Conservation (phyloP, 1,140 invertebrate genomes). For the Drosophila sp. region DNA sequence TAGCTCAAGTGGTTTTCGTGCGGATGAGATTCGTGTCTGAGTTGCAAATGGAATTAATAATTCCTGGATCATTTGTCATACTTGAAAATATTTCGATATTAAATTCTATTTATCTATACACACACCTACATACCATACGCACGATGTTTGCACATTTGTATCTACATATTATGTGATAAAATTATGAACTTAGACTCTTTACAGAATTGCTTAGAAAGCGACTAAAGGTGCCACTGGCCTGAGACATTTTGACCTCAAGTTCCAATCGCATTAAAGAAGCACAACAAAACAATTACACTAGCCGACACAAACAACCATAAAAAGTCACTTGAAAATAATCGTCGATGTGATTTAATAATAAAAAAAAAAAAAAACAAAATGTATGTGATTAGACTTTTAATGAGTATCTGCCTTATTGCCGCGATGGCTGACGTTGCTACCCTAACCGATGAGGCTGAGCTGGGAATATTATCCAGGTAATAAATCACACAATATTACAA, state of each 20-base stretch:
- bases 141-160: neutral
- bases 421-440: slow-evolving; percentile 24
- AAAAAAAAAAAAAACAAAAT: slow-evolving; percentile 17
- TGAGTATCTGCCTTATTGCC: slow-evolving; percentile 37
- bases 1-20: slow-evolving; percentile 20
- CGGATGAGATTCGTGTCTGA: slow-evolving; percentile 31
- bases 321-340: slow-evolving; percentile 10
- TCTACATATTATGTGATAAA: neutral
- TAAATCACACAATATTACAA: slow-evolving; percentile 8
- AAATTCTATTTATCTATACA: slow-evolving; percentile 1
- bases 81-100: slow-evolving; percentile 23
- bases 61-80: slow-evolving; percentile 12
- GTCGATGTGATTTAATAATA: slow-evolving; percentile 23
- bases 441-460: slow-evolving; percentile 20
- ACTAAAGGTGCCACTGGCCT: slow-evolving; percentile 11
- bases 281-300: slow-evolving; percentile 19
- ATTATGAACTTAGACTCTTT: neutral
- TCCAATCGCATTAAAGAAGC: slow-evolving; percentile 19
- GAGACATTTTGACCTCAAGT: slow-evolving; percentile 15
- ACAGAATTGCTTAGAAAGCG: neutral
- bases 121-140: neutral
- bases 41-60: slow-evolving; percentile 34
- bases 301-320: slow-evolving; percentile 23
- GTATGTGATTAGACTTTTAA: slow-evolving; percentile 40
- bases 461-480: slow-evolving; percentile 41